Percentiles rank a stretch among this genome's conserved stretches.
phyloP scores from a whole-genome alignment of 2,888 invertebrate species.

The Aleiodes testaceus region DNA sequence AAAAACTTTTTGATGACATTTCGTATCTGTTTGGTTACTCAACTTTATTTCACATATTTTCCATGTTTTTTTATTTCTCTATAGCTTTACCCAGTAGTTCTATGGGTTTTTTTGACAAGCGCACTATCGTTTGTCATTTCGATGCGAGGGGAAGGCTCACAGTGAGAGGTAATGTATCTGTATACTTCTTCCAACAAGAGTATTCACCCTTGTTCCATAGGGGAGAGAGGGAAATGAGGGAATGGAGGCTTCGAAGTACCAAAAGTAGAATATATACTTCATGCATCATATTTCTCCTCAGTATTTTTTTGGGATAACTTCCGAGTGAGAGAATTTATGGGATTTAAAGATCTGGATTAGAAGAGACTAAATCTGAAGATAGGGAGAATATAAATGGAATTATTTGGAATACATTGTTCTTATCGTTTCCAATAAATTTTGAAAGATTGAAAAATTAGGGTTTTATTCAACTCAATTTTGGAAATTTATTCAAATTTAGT shows the following conservation, averaged over 20 bases:
- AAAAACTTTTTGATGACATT: constrained; percentile 2
- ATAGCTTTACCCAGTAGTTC: background rate
- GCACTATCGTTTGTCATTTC: constrained; percentile 41
- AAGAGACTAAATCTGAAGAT: background rate
- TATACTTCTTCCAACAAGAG: too few relatives aligned
- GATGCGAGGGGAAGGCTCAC: background rate
- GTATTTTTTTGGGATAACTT: background rate
- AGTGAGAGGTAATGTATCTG: too few relatives aligned
- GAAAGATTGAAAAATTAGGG: too few relatives aligned
- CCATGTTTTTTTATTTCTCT: background rate
- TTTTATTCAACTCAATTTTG: too few relatives aligned
- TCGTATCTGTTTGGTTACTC: constrained; percentile 1
- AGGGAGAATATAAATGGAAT: background rate
- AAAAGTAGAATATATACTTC: constrained; percentile 4
- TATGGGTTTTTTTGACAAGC: constrained; percentile 7
- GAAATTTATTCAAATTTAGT: too few relatives aligned
- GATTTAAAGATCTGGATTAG: too few relatives aligned
- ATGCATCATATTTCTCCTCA: background rate
- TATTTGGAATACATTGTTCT: background rate
- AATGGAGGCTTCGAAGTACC: background rate
- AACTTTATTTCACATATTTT: constrained; percentile 4
- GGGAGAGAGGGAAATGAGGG: background rate
- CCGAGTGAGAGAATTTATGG: background rate
- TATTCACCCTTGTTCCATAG: too few relatives aligned
- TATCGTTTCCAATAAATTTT: too few relatives aligned